Evolutionary conservation across 2,888 invertebrate genomes (phyloP).

Genomic region (Thumatha senex): DNA sequence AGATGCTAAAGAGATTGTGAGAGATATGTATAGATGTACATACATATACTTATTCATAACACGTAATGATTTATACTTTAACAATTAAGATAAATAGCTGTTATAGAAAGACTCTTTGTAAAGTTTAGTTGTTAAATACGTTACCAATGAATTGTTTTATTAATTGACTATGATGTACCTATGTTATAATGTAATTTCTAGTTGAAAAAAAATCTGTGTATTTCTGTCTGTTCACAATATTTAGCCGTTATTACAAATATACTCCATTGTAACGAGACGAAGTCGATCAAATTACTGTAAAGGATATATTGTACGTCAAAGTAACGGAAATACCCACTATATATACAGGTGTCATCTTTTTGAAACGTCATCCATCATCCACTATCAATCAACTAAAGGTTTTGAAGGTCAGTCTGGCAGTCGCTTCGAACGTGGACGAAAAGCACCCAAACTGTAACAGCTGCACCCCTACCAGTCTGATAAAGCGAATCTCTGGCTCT

Average conservation of each 20-base stretch:
- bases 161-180: constrained; percentile 57
- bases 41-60: constrained; percentile 28
- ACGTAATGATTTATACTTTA: constrained; percentile 31
- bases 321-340: no score
- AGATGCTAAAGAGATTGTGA: constrained; percentile 72
- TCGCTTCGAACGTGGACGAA: no score
- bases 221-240: background rate
- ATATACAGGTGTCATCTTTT: no score
- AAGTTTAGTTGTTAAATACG: constrained; percentile 72
- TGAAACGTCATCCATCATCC: no score
- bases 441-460: no score
- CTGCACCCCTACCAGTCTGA: no score
- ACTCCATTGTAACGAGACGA: background rate
- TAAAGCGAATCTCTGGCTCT: no score
- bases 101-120: constrained; percentile 63
- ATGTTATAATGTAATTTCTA: constrained; percentile 38
- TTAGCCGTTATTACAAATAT: constrained; percentile 1
- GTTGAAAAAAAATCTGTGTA: constrained; percentile 15
- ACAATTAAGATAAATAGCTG: constrained; percentile 34
- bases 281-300: background rate
- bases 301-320: no score
- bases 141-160: constrained; percentile 79
- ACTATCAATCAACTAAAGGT: no score
- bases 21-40: constrained; percentile 47
- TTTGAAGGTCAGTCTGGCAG: no score